Conservation (phyloP, 1,140 invertebrate genomes). For the Neoseiulus cucumeris region DNA sequence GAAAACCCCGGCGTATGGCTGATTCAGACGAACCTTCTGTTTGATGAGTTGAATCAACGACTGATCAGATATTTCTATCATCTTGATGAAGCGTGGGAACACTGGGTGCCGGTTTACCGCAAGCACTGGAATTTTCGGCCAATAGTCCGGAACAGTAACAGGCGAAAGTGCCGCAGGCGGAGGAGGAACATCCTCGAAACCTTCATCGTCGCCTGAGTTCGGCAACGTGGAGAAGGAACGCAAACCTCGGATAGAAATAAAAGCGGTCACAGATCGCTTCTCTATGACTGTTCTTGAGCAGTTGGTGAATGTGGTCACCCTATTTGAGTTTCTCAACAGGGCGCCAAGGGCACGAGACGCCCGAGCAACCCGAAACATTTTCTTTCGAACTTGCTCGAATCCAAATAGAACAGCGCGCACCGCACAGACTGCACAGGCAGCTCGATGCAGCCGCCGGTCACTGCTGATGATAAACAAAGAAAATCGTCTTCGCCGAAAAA, state of each 20-base stretch:
- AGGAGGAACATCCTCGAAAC: background rate
- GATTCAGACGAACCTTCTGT: constrained; percentile 81
- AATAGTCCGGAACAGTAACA: constrained; percentile 84
- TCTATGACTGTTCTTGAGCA: background rate
- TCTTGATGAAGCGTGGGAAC: constrained; percentile 93
- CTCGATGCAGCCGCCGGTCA: too few species aligned
- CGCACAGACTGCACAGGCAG: too few species aligned
- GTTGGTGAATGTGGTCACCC: background rate
- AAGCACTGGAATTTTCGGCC: constrained; percentile 84
- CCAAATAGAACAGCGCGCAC: too few species aligned
- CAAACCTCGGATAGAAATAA: background rate
- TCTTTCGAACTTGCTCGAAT: background rate
- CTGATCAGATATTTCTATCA: constrained; percentile 81
- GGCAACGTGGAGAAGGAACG: background rate
- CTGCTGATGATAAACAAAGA: too few species aligned
- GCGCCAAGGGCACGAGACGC: background rate
- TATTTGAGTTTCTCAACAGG: background rate
- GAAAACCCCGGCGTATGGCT: constrained; percentile 94
- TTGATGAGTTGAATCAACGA: constrained; percentile 69
- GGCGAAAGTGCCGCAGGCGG: constrained; percentile 23
- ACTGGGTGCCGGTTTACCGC: constrained; percentile 83
- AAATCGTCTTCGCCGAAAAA: too few species aligned
- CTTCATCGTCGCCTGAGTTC: background rate
- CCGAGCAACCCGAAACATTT: background rate
- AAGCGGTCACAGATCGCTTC: background rate